A percentile compares a stretch with the other conserved stretches of the same genome.
These are phyloP conservation scores for Drosophila gaucha DNA, from an alignment of 2,888 invertebrate genomes.

Conservation along the genomic window DNA sequence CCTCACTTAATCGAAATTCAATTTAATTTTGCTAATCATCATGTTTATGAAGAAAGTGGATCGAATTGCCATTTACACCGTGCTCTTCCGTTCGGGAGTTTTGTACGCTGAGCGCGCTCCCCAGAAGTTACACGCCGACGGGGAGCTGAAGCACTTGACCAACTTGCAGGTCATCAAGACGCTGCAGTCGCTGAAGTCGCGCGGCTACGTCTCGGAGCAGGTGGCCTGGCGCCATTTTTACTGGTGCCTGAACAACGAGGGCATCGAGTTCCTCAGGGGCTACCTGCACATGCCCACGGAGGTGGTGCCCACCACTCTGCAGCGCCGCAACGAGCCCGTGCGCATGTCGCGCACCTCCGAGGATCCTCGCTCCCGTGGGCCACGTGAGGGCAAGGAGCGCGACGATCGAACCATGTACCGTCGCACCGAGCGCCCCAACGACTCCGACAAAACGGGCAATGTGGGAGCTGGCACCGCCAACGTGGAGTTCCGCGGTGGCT, in stretches of 20 bases:
- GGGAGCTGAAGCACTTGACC: constrained; percentile 29
- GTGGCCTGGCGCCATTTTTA: constrained; percentile 44
- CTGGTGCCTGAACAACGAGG: constrained; percentile 45
- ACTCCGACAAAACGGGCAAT: constrained; percentile 23
- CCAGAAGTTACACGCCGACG: constrained; percentile 27
- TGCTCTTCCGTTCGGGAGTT: constrained; percentile 38
- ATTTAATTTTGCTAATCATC: not conserved
- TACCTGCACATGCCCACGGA: constrained; percentile 32
- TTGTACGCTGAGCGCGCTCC: constrained; percentile 35
- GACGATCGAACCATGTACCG: constrained; percentile 45
- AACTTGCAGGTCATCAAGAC: constrained; percentile 45
- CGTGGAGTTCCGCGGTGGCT: constrained; percentile 33
- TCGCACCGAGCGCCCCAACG: constrained; percentile 12
- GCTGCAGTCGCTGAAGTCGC: constrained; percentile 46
- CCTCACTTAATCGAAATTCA: not conserved
- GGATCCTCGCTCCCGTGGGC: constrained; percentile 18
- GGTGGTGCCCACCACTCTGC: constrained; percentile 30
- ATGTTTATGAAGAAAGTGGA: constrained; percentile 35
- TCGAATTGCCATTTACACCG: constrained; percentile 31
- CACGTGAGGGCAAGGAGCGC: constrained; percentile 31
- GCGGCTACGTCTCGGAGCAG: constrained; percentile 42
- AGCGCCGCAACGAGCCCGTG: constrained; percentile 38
- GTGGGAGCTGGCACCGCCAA: constrained; percentile 38
- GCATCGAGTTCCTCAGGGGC: constrained; percentile 36
- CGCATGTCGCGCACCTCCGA: constrained; percentile 34